phyloP scores from a whole-genome alignment of 1,140 invertebrate genomes.

The Temnothorax nylanderi region DNA sequence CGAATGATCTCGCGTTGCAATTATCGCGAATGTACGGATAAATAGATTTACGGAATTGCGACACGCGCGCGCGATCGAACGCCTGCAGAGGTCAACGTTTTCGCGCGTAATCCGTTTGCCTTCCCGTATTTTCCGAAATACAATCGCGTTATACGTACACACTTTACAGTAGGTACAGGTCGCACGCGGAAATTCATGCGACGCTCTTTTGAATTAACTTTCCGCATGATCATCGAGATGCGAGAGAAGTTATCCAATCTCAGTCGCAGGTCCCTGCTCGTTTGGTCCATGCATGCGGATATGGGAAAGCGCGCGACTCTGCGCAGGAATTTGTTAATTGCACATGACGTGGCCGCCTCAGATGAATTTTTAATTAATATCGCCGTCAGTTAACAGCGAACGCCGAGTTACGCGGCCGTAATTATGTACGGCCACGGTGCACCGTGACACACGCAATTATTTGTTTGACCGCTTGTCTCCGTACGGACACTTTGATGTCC shows the following conservation, averaged over 20 bases:
- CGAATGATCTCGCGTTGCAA: constrained; percentile 20
- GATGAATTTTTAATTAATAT: constrained; percentile 59
- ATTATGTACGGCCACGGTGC: constrained; percentile 9
- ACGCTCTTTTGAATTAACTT: background rate
- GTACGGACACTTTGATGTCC: background rate
- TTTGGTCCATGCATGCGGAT: too few species aligned
- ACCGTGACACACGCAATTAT: constrained; percentile 35
- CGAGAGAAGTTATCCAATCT: background rate
- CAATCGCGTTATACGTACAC: background rate
- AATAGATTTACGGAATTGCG: constrained; percentile 31
- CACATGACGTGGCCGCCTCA: background rate
- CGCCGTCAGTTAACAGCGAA: background rate
- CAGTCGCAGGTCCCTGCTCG: background rate
- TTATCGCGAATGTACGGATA: background rate
- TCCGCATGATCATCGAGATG: background rate
- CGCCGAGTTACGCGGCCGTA: constrained; percentile 3
- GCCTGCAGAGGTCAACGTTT: background rate
- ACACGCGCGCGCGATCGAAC: background rate
- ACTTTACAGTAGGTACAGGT: background rate
- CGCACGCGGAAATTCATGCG: too few species aligned
- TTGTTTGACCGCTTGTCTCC: constrained; percentile 10
- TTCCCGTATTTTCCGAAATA: background rate
- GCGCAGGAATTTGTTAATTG: constrained; percentile 21
- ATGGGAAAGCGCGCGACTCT: background rate
- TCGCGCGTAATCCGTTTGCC: background rate